Conservation (phyloP, 2,888 invertebrate genomes). For the Steinernema scapterisci region DNA sequence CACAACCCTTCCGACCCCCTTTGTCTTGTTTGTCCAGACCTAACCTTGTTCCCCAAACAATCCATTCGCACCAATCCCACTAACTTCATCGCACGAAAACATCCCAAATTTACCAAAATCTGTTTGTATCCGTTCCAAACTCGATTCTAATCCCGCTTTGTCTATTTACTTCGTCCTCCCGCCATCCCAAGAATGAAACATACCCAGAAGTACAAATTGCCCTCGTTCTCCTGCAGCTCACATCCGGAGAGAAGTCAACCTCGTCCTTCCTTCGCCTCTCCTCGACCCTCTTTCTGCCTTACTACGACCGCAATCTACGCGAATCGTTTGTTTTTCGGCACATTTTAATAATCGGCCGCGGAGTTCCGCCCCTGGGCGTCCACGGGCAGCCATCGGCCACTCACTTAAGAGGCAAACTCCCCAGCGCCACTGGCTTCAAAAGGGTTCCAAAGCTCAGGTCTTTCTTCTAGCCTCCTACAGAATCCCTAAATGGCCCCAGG, state of each 20-base stretch:
- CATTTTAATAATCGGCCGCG: slow-evolving; percentile 24
- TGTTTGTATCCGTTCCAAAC: not conserved
- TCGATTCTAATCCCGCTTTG: not conserved
- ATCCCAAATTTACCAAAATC: not conserved
- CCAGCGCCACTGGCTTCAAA: not conserved
- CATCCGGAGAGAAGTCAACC: not conserved
- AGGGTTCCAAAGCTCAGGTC: too few relatives aligned
- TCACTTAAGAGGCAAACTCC: slow-evolving; percentile 9
- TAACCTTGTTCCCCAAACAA: not conserved
- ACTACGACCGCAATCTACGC: not conserved
- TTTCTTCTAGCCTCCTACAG: too few relatives aligned
- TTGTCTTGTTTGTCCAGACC: not conserved
- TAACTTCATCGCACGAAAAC: not conserved
- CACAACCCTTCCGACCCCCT: too few relatives aligned
- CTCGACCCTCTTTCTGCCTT: not conserved
- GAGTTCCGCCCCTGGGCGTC: slow-evolving; percentile 18
- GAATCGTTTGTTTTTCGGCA: slow-evolving; percentile 17
- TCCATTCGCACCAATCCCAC: not conserved
- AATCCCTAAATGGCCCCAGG: not conserved
- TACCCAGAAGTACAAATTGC: not conserved
- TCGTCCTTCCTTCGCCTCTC: not conserved
- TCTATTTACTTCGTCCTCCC: not conserved
- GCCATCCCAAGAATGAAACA: not conserved
- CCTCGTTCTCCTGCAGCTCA: not conserved
- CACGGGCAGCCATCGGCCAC: not conserved